These are phyloP conservation scores for Adoxophyes honmai DNA, from an alignment of 1,140 invertebrate species.

Conservation along the genomic window DNA sequence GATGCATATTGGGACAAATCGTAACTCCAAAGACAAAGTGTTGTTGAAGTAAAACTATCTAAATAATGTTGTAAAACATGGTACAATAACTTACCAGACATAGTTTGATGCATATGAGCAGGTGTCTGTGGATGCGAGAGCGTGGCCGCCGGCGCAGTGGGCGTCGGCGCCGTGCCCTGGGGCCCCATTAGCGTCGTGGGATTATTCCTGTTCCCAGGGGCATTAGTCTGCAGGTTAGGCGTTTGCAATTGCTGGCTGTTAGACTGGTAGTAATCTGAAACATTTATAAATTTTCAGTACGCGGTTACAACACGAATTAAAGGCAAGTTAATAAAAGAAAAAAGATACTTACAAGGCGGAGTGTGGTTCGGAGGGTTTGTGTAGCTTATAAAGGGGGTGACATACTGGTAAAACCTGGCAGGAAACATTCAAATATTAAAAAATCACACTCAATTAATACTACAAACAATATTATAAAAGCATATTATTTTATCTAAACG, in stretches of 20 bases:
- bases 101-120: constrained; percentile 44
- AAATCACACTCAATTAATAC: no score
- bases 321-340: neutral
- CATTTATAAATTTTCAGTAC: constrained; percentile 2
- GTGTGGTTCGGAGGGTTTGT: constrained; percentile 50
- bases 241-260: constrained; percentile 50
- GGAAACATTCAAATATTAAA: constrained; percentile 19
- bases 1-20: no score
- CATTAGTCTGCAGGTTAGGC: constrained; percentile 33
- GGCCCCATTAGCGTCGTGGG: constrained; percentile 35
- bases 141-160: constrained; percentile 36
- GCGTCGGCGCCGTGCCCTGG: constrained; percentile 33
- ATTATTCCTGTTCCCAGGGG: constrained; percentile 31
- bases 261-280: constrained; percentile 50
- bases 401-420: constrained; percentile 52
- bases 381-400: constrained; percentile 50
- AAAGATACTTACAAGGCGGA: constrained; percentile 52
- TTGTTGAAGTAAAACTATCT: no score
- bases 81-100: constrained; percentile 44
- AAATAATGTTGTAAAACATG: no score
- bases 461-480: no score
- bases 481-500: no score
- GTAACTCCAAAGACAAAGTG: no score
- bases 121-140: constrained; percentile 42
- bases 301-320: neutral